These are phyloP conservation scores for Archips crataeganus DNA, from an alignment of 2,888 invertebrate genomes.

Conservation along the genomic window DNA sequence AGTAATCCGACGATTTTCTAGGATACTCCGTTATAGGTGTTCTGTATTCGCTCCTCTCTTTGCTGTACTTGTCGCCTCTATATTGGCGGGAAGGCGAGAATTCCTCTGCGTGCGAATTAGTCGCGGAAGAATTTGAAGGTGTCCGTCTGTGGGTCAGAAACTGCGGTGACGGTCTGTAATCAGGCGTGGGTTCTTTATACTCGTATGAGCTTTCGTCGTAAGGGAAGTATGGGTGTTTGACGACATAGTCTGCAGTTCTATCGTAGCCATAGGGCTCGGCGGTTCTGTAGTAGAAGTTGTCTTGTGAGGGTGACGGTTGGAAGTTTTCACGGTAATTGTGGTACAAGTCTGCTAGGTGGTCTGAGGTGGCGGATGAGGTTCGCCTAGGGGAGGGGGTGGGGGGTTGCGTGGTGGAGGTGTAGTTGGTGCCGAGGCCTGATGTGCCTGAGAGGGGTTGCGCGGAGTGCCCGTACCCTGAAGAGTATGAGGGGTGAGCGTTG, in stretches of 20 bases:
- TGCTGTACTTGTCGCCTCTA: slow-evolving; percentile 56
- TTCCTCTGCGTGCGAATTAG: slow-evolving; percentile 83
- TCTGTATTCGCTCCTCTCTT: slow-evolving; percentile 66
- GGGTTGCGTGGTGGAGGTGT: slow-evolving; percentile 81
- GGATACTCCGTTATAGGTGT: slow-evolving; percentile 72
- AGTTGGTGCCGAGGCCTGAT: slow-evolving; percentile 82
- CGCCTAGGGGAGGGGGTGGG: slow-evolving; percentile 90
- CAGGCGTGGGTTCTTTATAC: slow-evolving; percentile 71
- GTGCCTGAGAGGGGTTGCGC: slow-evolving; percentile 81
- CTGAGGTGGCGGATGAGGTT: slow-evolving; percentile 86
- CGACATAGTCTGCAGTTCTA: slow-evolving; percentile 77
- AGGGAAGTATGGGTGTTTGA: slow-evolving; percentile 74
- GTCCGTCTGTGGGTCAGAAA: slow-evolving; percentile 90
- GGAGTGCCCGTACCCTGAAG: slow-evolving; percentile 81
- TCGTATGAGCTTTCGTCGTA: slow-evolving; percentile 78
- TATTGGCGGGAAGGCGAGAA: slow-evolving; percentile 75
- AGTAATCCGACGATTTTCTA: slow-evolving; percentile 70
- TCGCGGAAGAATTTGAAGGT: slow-evolving; percentile 90
- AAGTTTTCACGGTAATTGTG: slow-evolving; percentile 83
- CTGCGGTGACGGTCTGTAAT: slow-evolving; percentile 65
- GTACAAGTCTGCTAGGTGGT: slow-evolving; percentile 89
- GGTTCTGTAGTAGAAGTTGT: slow-evolving; percentile 67
- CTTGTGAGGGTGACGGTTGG: slow-evolving; percentile 69
- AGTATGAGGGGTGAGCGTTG: slow-evolving; percentile 84
- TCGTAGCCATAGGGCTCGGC: slow-evolving; percentile 72